Evolutionary conservation across 2,797 vertebrate genomes (phyloP).

Genomic region (Mormyrus proboscirostris): DNA sequence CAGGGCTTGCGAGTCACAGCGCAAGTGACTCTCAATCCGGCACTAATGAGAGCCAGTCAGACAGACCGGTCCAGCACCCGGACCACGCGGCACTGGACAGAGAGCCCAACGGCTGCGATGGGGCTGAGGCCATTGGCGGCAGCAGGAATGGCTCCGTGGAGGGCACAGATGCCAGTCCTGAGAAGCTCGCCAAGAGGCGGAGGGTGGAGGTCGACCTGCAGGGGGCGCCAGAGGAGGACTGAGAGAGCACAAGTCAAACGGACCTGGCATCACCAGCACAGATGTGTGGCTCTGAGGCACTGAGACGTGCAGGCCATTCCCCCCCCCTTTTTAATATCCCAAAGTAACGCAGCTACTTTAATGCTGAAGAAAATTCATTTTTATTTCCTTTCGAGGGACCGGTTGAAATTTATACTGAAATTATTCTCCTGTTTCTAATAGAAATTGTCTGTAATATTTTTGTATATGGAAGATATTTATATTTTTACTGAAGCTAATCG

Average conservation of each 20-base stretch:
- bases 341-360: constrained; percentile 42
- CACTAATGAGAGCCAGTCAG: constrained; percentile 66
- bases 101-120: constrained; percentile 76
- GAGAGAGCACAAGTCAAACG: constrained; percentile 38
- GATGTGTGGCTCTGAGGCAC: constrained; percentile 4
- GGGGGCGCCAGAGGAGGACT: constrained; percentile 63
- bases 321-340: constrained; percentile 31
- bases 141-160: constrained; percentile 54
- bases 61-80: constrained; percentile 64
- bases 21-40: constrained; percentile 47
- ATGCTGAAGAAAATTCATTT: constrained; percentile 21
- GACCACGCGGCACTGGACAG: constrained; percentile 54
- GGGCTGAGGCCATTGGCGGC: constrained; percentile 43
- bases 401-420: constrained; percentile 47
- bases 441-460: constrained; percentile 66
- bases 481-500: constrained; percentile 46
- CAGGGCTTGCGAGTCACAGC: constrained; percentile 70
- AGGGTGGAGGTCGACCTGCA: constrained; percentile 66
- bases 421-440: constrained; percentile 57
- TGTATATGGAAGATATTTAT: constrained; percentile 74
- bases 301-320: constrained; percentile 11
- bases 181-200: constrained; percentile 76
- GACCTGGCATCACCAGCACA: constrained; percentile 33
- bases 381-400: constrained; percentile 38
- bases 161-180: constrained; percentile 60